Evolutionary conservation across 2,888 invertebrate species (phyloP), one percentile per base, ranked within the genome.

Genomic region (Poecilobothrus nobilitatus): DNA sequence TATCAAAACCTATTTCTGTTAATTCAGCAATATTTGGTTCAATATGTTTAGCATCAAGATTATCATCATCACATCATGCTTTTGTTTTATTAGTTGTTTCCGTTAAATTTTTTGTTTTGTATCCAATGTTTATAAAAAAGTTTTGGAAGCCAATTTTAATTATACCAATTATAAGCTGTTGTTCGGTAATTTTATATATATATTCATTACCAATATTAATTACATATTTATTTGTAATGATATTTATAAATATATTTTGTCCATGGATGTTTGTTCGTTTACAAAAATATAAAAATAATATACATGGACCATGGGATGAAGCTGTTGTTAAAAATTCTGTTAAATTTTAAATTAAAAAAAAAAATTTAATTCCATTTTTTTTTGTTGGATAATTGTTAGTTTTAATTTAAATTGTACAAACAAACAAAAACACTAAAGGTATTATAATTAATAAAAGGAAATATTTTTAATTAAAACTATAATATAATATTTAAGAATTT

Each of bases 271-370:
- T 92, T 82, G 87, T 91, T 0, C 83, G 82, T 68, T 91, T 90
- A 84, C 92, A 93, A 77, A 87, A 84, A 61, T 89, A 89, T 78
- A 95, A 94, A 77, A 89, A 91, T 76, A 97, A 96, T 80, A 97
- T 96, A 72, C 91, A 97, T 81, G 97, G 97, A 0, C 97, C 97
- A 0, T 98, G 97, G 97, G 97, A 97, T 80, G 97, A 98, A 79
- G 97, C 97, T 15, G 83, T 92, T 74, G 88, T 89, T 72, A 87
- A 86, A 76, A 87, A 88, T 81, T 75, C 78, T 71, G 76, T 74
- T 27, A 77, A 78, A 61, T 73, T 72, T 44, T 76, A 74, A 70
- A 74, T 78, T 37, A 75, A 77, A 63, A 74, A 41, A 41, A 41
- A 41, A 12, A 41, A 5, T n/a, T n/a, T n/a, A n/a, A n/a, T n/a